These are phyloP conservation scores for Siniperca obscura DNA, from an alignment of 2,797 vertebrate genomes.

Conservation along the genomic window DNA sequence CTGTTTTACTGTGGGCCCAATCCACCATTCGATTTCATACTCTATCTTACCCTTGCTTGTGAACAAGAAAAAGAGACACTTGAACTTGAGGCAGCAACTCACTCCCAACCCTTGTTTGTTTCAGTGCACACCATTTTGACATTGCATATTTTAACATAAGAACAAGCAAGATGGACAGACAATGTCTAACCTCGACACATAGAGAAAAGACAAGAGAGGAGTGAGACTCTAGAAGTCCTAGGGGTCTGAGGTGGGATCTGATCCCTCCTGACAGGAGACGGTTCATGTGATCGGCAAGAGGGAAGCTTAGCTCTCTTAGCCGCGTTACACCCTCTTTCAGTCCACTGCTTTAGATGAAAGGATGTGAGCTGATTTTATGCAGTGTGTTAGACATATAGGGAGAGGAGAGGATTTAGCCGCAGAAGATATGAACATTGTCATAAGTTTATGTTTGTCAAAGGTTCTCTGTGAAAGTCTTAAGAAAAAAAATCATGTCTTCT, in stretches of 20 bases:
- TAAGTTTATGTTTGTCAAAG: slow-evolving; percentile 42
- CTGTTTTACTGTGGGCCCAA: not conserved
- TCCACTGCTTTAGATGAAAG: slow-evolving; percentile 77
- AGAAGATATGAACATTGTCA: slow-evolving; percentile 46
- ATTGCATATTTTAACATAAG: not conserved
- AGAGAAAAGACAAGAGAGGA: slow-evolving; percentile 45
- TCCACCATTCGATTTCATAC: slow-evolving; percentile 9
- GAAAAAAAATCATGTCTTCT: slow-evolving; percentile 5
- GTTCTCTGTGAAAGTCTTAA: slow-evolving; percentile 6
- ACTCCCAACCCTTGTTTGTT: not conserved
- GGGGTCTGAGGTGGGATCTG: slow-evolving; percentile 66
- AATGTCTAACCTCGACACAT: slow-evolving; percentile 18
- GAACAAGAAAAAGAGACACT: slow-evolving; percentile 9
- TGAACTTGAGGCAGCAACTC: not conserved
- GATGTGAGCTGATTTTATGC: slow-evolving; percentile 62
- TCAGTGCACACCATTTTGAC: slow-evolving; percentile 12
- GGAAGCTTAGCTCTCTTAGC: slow-evolving; percentile 74
- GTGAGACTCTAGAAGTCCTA: slow-evolving; percentile 28
- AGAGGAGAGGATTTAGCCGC: slow-evolving; percentile 42
- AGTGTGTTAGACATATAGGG: slow-evolving; percentile 44
- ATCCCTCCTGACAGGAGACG: slow-evolving; percentile 76
- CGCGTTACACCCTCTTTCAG: slow-evolving; percentile 76
- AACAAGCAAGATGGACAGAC: slow-evolving; percentile 14
- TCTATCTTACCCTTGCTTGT: not conserved
- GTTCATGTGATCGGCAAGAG: slow-evolving; percentile 77